Percentiles rank a stretch among this genome's conserved stretches.
These are phyloP conservation scores for Halocynthia aurantium DNA, from an alignment of 23 tunicate species.

Conservation along the genomic window DNA sequence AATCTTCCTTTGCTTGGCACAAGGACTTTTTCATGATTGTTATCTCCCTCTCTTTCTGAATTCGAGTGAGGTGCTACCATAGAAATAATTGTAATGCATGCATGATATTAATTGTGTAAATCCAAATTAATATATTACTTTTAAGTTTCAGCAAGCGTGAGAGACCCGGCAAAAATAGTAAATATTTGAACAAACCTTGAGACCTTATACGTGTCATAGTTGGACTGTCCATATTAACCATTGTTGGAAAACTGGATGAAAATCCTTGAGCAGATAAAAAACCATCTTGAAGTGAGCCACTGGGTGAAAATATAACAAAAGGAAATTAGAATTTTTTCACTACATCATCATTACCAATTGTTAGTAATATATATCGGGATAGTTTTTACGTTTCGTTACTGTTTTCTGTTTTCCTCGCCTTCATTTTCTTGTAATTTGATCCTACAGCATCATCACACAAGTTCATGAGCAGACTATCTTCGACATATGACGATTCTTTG, in stretches of 20 bases:
- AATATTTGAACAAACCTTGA: slow-evolving; percentile 11
- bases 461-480: slow-evolving; percentile 21
- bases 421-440: too few species aligned
- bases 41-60: not conserved
- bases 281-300: too few species aligned
- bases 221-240: slow-evolving; percentile 15
- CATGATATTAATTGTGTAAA: too few species aligned
- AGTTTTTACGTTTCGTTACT: too few species aligned
- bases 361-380: too few species aligned
- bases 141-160: too few species aligned
- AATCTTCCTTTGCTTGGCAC: slow-evolving; percentile 9
- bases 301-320: too few species aligned
- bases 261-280: not conserved
- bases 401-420: too few species aligned
- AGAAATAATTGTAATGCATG: too few species aligned
- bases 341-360: not conserved
- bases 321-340: not conserved
- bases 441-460: slow-evolving; percentile 14
- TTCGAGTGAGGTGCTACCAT: too few species aligned
- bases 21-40: not conserved
- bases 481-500: slow-evolving; percentile 23
- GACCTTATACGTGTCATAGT: not conserved
- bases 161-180: not conserved
- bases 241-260: slow-evolving; percentile 19
- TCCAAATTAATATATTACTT: too few species aligned